Percentiles rank a stretch among this genome's conserved stretches.
phyloP scores from a whole-genome alignment of 2,797 vertebrate species.

The Tenualosa thibaudeaui region DNA sequence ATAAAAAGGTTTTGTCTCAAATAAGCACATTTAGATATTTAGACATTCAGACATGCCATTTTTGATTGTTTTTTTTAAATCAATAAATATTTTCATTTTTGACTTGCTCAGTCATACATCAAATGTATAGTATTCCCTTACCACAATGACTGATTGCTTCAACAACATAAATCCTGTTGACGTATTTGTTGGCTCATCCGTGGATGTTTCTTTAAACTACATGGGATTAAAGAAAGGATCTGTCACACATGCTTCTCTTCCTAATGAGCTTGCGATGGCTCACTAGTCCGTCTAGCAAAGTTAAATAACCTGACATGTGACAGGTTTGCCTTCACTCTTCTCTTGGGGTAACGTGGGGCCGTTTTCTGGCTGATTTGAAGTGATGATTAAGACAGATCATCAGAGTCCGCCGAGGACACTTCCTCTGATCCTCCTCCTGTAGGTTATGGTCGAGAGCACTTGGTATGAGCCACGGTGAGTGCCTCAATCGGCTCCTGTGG shows the following conservation, averaged over 20 bases:
- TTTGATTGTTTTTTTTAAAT: neutral
- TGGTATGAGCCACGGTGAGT: constrained; percentile 58
- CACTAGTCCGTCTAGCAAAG: constrained; percentile 15
- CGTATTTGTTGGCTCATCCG: neutral
- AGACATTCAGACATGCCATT: neutral
- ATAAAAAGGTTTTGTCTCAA: too few relatives aligned
- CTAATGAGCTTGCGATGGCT: constrained; percentile 50
- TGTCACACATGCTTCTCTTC: constrained; percentile 36
- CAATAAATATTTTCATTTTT: neutral
- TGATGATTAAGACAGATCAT: constrained; percentile 68
- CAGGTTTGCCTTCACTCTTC: constrained; percentile 54
- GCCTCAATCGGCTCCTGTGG: constrained; percentile 58
- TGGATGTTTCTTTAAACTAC: neutral
- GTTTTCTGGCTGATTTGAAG: constrained; percentile 54
- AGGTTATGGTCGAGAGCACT: constrained; percentile 53
- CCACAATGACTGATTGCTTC: neutral
- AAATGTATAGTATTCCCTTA: neutral
- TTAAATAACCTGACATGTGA: constrained; percentile 50
- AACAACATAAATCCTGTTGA: neutral
- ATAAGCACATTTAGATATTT: neutral
- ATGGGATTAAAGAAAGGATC: neutral
- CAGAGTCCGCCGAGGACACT: constrained; percentile 51
- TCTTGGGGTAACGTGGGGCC: constrained; percentile 31
- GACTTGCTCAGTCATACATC: neutral
- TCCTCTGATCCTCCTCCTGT: constrained; percentile 46